A percentile compares a stretch with the other conserved stretches of the same genome.
These are phyloP conservation scores for Drosophila cracens DNA, from an alignment of 2,888 invertebrate species.

Conservation along the genomic window DNA sequence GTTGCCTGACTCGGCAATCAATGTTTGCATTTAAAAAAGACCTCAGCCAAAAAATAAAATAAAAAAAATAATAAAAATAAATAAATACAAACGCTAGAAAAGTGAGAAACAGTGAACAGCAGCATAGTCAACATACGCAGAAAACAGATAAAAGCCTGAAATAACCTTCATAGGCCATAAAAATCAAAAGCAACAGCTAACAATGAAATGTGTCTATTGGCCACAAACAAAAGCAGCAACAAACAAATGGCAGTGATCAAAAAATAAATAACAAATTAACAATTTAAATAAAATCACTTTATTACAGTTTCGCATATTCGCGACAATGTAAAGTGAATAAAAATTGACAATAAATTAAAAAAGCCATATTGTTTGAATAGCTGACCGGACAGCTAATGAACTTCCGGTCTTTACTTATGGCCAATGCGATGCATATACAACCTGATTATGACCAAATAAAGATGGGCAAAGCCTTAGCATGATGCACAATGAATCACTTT, in stretches of 20 bases:
- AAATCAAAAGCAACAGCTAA: conserved; percentile 65
- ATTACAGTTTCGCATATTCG: conserved; percentile 74
- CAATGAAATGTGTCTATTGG: conserved; percentile 71
- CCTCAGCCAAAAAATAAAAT: conserved; percentile 33
- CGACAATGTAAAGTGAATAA: conserved; percentile 76
- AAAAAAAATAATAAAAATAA: neutral
- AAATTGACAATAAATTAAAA: conserved; percentile 68
- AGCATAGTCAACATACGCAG: conserved; percentile 31
- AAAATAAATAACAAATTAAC: conserved; percentile 54
- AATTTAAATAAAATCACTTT: conserved; percentile 75
- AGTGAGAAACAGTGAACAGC: conserved; percentile 21
- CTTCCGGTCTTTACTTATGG: conserved; percentile 65
- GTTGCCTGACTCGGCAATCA: neutral
- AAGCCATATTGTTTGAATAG: conserved; percentile 51
- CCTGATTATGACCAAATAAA: neutral
- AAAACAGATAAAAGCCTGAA: conserved; percentile 65
- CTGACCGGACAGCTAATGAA: conserved; percentile 47
- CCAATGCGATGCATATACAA: conserved; percentile 4
- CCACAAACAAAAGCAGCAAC: conserved; percentile 37
- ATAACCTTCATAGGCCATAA: conserved; percentile 78
- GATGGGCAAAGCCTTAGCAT: conserved; percentile 12
- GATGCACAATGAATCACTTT: conserved; percentile 48
- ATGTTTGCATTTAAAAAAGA: conserved; percentile 37
- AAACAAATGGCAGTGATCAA: conserved; percentile 6
- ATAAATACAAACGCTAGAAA: conserved; percentile 19